Evolutionary conservation across 2,888 invertebrate genomes (phyloP).

Genomic region (Lysandra coridon): DNA sequence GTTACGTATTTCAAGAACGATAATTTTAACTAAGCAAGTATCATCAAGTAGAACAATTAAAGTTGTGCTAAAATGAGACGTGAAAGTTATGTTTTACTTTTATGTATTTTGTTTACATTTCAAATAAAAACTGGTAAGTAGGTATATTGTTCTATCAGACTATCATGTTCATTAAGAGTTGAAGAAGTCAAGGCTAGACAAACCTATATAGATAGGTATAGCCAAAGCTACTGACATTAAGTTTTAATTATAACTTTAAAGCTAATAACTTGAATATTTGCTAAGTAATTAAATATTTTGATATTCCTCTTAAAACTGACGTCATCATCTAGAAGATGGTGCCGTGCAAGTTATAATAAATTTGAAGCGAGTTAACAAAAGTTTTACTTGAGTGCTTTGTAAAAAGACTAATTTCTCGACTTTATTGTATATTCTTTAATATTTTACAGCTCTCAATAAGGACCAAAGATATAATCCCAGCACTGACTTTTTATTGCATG

Average conservation of each 20-base stretch:
- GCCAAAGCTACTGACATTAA: background rate
- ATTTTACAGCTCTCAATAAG: conserved; percentile 53
- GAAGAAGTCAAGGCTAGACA: conserved; percentile 40
- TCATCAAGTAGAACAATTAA: background rate
- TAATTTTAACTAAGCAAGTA: background rate
- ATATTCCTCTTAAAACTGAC: background rate
- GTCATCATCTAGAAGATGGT: background rate
- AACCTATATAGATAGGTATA: background rate
- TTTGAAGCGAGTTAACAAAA: background rate
- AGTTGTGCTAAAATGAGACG: conserved; percentile 28
- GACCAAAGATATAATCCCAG: conserved; percentile 56
- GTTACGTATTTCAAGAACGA: background rate
- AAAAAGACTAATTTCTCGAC: background rate
- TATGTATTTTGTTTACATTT: conserved; percentile 36
- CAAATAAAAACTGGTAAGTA: conserved; percentile 41
- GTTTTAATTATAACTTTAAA: background rate
- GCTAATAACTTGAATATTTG: background rate
- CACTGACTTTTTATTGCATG: conserved; percentile 67
- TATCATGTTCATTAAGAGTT: conserved; percentile 37
- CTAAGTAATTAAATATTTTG: background rate
- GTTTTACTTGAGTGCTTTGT: background rate
- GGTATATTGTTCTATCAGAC: conserved; percentile 35
- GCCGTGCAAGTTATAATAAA: background rate
- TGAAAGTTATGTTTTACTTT: conserved; percentile 32
- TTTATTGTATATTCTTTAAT: background rate